Evolutionary conservation across 2,797 vertebrate species (phyloP), one percentile per base, ranked within the genome.

Genomic region (Salarias fasciatus): DNA sequence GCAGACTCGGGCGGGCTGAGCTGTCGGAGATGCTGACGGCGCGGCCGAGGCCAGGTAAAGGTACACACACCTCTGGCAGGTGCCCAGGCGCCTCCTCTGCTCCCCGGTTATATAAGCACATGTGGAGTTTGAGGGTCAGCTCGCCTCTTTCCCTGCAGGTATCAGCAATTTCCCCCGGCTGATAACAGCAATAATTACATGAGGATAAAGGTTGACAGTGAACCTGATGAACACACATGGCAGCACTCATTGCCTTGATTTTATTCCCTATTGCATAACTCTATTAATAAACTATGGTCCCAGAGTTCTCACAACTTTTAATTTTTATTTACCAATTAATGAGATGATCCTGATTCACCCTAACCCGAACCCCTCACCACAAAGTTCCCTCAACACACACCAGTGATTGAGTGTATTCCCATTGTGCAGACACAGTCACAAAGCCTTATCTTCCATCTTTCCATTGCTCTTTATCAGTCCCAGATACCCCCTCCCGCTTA

Each of bases 31-130:
- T 75, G 65, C 50, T 77, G 74, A 68, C 10, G 3, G 63, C 68
- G 52, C 44, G 46, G 46, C 49, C 2, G 31, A 83, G 87, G 80
- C 75, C 86, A 88, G 75, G 85, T 89, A 79, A 79, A 88, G 75
- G 80, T 51, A 72, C 70, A 77, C 71, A 79, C 55, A 72, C 28
- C 29, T 44, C 55, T 63, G 49, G 53, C 33, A 53, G n/a, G 4
- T 3, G 3, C 13, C 42, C 42, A 71, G 51, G 45, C 14, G 59
- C 60, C 8, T 8, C n/a, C n/a, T 3, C 18, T 37, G 55, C 51
- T 38, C 55, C 55, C 29, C 18, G 0, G 11, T 73, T 70, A 66
- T 3, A 36, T 69, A 79, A 84, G 13, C 11, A 10, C 3, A 3
- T 1, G 37, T 3, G 11, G 35, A 59, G 55, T 72, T 66, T 44